These are phyloP conservation scores for Clarias gariepinus DNA, from an alignment of 2,113 vertebrate genomes.

Conservation along the genomic window DNA sequence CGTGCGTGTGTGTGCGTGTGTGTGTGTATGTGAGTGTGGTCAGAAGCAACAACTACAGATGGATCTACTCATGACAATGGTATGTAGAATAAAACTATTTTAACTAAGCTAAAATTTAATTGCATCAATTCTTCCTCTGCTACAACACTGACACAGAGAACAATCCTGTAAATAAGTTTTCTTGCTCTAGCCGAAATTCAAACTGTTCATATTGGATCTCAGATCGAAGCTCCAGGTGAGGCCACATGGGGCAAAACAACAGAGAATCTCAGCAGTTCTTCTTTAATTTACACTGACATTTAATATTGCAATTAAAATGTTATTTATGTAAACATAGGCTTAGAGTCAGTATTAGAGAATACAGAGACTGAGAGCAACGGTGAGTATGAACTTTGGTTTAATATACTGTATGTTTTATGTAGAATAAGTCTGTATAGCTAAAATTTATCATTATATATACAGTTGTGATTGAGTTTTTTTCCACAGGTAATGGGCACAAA, in stretches of 20 bases:
- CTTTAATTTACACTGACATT: background rate
- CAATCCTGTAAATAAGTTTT: constrained; percentile 16
- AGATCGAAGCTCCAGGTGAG: constrained; percentile 54
- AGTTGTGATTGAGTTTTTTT: constrained; percentile 8
- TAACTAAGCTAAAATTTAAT: background rate
- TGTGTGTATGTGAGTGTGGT: constrained; percentile 20
- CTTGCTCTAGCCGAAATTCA: constrained; percentile 39
- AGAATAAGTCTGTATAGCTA: background rate
- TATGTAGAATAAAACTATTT: constrained; percentile 18
- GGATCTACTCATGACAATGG: constrained; percentile 38
- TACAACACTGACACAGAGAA: background rate
- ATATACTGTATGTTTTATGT: background rate
- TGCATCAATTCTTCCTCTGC: background rate
- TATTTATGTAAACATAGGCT: constrained; percentile 5
- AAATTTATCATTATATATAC: background rate
- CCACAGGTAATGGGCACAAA: constrained; percentile 71
- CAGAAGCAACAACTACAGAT: constrained; percentile 28
- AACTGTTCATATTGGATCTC: constrained; percentile 34
- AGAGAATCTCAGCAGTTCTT: background rate
- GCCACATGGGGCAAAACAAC: background rate
- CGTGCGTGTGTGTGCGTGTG: constrained; percentile 3
- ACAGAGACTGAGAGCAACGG: constrained; percentile 58
- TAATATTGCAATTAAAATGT: background rate
- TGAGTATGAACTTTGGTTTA: constrained; percentile 44
- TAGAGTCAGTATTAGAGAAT: constrained; percentile 37